Evolutionary conservation across 2,797 vertebrate species (phyloP).

Genomic region (Tachyglossus aculeatus): DNA sequence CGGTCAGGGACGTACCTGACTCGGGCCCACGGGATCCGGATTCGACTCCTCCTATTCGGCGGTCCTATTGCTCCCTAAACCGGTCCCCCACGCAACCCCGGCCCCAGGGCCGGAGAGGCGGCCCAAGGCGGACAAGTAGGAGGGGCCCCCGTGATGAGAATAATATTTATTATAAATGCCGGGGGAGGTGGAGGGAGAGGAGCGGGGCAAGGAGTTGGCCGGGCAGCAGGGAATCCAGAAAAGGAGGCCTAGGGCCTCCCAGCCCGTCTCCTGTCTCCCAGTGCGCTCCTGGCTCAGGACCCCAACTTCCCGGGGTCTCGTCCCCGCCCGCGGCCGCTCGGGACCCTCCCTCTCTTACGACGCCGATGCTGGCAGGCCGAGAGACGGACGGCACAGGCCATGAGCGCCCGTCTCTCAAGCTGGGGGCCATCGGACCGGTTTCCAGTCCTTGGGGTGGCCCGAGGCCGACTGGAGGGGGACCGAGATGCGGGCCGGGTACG

Average conservation of each 20-base stretch:
- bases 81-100: background rate
- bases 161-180: background rate
- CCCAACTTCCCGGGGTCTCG: background rate
- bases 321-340: background rate
- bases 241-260: too few species aligned
- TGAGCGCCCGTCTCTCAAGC: too few species aligned
- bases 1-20: too few species aligned
- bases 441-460: too few species aligned
- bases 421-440: too few species aligned
- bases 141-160: background rate
- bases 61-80: background rate
- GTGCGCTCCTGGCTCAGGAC: background rate
- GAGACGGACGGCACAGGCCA: background rate
- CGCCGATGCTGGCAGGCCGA: background rate
- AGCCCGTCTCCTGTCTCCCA: background rate
- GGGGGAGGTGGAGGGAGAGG: background rate
- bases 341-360: background rate
- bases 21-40: background rate
- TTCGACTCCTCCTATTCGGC: background rate
- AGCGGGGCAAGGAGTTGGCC: background rate
- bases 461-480: too few species aligned
- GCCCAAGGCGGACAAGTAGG: constrained; percentile 2
- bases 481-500: too few species aligned
- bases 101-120: constrained; percentile 6
- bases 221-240: constrained; percentile 4